These are phyloP conservation scores for Egretta garzetta DNA, from an alignment of 2,113 vertebrate species.

Conservation along the genomic window DNA sequence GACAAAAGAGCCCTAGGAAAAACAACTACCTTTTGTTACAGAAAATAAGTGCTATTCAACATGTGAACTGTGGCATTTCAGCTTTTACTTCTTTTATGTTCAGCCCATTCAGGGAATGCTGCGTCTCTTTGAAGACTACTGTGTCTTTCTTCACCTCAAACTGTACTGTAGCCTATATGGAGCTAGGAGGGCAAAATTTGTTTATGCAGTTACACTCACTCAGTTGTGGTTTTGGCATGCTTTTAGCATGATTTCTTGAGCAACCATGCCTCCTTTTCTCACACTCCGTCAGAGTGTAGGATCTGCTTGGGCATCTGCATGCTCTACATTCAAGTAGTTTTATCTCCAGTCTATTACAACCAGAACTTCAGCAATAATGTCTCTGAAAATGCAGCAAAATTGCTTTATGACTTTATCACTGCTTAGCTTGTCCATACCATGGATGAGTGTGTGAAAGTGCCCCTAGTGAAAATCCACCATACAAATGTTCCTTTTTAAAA, in stretches of 20 bases:
- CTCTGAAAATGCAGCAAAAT: background rate
- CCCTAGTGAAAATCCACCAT: background rate
- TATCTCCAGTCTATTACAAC: background rate
- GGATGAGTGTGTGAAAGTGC: background rate
- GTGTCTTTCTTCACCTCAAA: background rate
- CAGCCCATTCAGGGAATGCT: background rate
- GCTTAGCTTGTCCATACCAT: background rate
- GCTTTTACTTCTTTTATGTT: background rate
- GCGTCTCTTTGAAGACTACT: background rate
- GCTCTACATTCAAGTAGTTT: background rate
- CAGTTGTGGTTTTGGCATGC: background rate
- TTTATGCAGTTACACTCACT: fast-evolving
- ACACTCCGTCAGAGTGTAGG: background rate
- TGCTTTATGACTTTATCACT: background rate
- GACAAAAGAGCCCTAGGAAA: background rate
- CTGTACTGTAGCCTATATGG: background rate
- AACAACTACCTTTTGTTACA: background rate
- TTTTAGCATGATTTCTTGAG: background rate
- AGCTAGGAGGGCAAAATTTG: background rate
- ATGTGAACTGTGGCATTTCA: fast-evolving
- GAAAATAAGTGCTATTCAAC: background rate
- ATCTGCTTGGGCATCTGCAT: fast-evolving
- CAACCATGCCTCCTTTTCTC: background rate
- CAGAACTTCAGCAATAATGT: fast-evolving
- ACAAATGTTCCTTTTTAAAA: background rate